phyloP scores from a whole-genome alignment of 1,140 invertebrate genomes.

The Rhyzopertha dominica region DNA sequence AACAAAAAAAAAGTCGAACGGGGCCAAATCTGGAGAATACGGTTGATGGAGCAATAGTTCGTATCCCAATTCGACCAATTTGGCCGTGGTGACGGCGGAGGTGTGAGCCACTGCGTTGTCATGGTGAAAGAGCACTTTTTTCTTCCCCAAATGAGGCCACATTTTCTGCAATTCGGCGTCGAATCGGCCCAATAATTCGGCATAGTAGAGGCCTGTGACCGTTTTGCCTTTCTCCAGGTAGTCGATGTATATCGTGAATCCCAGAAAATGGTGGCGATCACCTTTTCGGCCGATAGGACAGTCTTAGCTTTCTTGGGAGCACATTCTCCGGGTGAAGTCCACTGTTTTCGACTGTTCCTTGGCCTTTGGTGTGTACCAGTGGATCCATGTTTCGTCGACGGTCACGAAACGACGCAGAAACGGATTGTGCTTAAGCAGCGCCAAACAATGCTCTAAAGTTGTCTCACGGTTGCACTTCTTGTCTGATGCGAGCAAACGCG shows the following conservation, averaged over 20 bases:
- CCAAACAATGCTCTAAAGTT: slow-evolving; percentile 10
- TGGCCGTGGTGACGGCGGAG: slow-evolving; percentile 16
- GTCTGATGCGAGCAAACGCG: slow-evolving; percentile 8
- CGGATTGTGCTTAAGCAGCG: slow-evolving; percentile 15
- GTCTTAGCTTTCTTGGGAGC: slow-evolving; percentile 30
- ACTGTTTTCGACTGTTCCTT: slow-evolving; percentile 40
- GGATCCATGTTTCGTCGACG: slow-evolving; percentile 42
- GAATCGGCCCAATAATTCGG: slow-evolving; percentile 20
- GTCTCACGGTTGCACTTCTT: not conserved
- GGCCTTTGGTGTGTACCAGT: slow-evolving; percentile 37
- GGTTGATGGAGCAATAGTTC: too few relatives aligned
- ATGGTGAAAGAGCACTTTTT: slow-evolving; percentile 29
- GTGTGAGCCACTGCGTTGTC: slow-evolving; percentile 25
- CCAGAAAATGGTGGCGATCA: slow-evolving; percentile 33
- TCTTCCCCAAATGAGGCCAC: slow-evolving; percentile 15
- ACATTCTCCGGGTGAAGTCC: slow-evolving; percentile 31
- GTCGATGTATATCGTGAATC: slow-evolving; percentile 24
- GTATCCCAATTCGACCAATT: slow-evolving; percentile 17
- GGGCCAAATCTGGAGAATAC: too few relatives aligned
- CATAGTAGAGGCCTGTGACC: slow-evolving; percentile 26
- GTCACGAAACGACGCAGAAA: slow-evolving; percentile 32
- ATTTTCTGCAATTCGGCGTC: too few relatives aligned
- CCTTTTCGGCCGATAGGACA: slow-evolving; percentile 30
- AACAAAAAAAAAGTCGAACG: too few relatives aligned
- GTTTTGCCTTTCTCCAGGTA: slow-evolving; percentile 36